A percentile compares a stretch with the other conserved stretches of the same genome.
Evolutionary conservation across 2,113 vertebrate species (phyloP).

Genomic region (Brachyhypopomus gauderio): DNA sequence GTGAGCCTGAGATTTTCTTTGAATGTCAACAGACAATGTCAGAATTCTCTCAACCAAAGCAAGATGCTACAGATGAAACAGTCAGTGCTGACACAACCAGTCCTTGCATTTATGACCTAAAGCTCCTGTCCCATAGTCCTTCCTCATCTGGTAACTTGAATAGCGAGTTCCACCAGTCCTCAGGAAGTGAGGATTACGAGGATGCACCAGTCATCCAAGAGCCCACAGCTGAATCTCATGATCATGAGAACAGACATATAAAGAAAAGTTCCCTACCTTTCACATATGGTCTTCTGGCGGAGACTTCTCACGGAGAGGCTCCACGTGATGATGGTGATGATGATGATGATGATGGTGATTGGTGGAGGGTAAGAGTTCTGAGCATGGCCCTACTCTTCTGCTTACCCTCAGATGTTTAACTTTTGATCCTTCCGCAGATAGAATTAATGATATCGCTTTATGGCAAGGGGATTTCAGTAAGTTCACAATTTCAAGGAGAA

Average conservation of each 20-base stretch:
- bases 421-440: slow-evolving; percentile 53
- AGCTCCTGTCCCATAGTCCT: neutral
- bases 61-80: slow-evolving; percentile 30
- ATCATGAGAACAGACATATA: slow-evolving; percentile 28
- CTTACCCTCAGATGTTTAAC: slow-evolving; percentile 58
- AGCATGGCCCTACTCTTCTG: slow-evolving; percentile 60
- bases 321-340: slow-evolving; percentile 52
- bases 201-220: slow-evolving; percentile 77
- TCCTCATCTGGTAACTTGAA: neutral
- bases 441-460: slow-evolving; percentile 60
- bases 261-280: slow-evolving; percentile 65
- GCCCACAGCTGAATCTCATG: slow-evolving; percentile 59
- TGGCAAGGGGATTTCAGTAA: slow-evolving; percentile 31
- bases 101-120: neutral
- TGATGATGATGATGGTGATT: slow-evolving; percentile 68
- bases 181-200: slow-evolving; percentile 67
- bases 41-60: slow-evolving; percentile 65
- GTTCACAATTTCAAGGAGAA: neutral
- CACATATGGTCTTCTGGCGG: slow-evolving; percentile 74
- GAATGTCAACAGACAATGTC: slow-evolving; percentile 68
- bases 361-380: slow-evolving; percentile 82
- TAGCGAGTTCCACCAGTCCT: slow-evolving; percentile 49
- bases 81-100: neutral
- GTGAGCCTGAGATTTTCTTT: slow-evolving; percentile 68
- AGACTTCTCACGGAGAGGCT: slow-evolving; percentile 50